A percentile compares a stretch with the other conserved stretches of the same genome.
Evolutionary conservation across 2,797 vertebrate genomes (phyloP).

Genomic region (Halcyon smyrnensis): DNA sequence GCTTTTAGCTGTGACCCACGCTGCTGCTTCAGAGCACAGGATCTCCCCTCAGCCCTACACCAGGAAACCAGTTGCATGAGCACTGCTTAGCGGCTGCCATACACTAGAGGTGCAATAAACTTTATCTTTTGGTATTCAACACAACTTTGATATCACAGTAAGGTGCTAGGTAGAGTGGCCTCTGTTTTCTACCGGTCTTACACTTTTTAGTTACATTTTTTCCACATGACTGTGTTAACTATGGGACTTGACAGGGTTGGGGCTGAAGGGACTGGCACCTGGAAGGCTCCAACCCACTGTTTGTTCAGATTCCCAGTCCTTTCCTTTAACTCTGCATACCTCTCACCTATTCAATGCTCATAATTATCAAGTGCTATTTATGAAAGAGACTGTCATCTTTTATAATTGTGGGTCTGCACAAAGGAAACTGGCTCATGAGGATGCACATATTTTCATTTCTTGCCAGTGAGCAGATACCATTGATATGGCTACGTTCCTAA

Average conservation of each 20-base stretch:
- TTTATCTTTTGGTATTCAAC: neutral
- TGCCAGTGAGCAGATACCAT: neutral
- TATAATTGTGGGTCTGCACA: neutral
- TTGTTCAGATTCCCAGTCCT: neutral
- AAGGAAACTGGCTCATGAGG: neutral
- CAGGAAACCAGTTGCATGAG: neutral
- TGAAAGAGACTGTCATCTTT: neutral
- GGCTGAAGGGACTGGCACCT: neutral
- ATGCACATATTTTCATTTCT: neutral
- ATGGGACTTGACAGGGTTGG: neutral
- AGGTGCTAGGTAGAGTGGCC: neutral
- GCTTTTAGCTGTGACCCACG: neutral
- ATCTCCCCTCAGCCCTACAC: rapidly evolving
- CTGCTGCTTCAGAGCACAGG: neutral
- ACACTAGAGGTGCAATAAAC: neutral
- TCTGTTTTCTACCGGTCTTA: neutral
- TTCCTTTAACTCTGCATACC: neutral
- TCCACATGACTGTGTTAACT: neutral
- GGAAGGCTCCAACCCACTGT: neutral
- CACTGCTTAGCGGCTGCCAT: neutral
- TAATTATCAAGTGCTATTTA: neutral
- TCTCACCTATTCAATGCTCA: neutral
- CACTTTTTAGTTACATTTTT: neutral
- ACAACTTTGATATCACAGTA: neutral
- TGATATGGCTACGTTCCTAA: neutral